phyloP scores from a whole-genome alignment of 2,113 vertebrate genomes.

The Thomomys bottae region DNA sequence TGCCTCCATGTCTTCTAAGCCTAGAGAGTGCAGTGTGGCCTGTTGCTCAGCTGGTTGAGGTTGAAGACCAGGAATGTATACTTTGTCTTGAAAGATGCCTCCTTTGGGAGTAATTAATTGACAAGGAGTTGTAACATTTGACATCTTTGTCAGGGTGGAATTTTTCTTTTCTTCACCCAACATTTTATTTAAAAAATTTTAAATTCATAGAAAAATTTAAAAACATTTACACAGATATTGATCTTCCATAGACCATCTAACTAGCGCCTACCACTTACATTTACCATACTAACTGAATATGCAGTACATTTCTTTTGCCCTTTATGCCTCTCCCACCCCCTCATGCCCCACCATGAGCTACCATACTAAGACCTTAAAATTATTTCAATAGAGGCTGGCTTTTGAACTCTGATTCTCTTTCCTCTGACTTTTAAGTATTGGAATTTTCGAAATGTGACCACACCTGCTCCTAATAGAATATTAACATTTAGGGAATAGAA shows the following conservation, averaged over 20 bases:
- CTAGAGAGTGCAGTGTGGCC: background rate
- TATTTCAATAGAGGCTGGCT: background rate
- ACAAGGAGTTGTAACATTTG: background rate
- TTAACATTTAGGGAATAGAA: background rate
- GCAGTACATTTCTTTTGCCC: background rate
- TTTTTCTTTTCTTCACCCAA: too few relatives aligned
- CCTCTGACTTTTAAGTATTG: background rate
- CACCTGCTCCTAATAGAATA: background rate
- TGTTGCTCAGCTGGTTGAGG: background rate
- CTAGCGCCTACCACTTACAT: background rate
- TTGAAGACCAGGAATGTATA: rapidly evolving
- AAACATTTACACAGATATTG: background rate
- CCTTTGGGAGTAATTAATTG: background rate
- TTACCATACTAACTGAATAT: background rate
- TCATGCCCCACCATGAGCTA: too few relatives aligned
- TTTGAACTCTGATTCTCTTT: background rate
- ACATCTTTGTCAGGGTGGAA: background rate
- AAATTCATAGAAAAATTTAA: background rate
- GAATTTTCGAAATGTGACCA: background rate
- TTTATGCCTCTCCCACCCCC: background rate
- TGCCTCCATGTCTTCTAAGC: background rate
- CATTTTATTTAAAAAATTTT: background rate
- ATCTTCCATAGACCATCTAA: background rate
- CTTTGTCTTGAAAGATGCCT: background rate
- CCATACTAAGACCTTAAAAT: too few relatives aligned